phyloP scores from a whole-genome alignment of 2,888 invertebrate species.

The Drosophila mercatorum region DNA sequence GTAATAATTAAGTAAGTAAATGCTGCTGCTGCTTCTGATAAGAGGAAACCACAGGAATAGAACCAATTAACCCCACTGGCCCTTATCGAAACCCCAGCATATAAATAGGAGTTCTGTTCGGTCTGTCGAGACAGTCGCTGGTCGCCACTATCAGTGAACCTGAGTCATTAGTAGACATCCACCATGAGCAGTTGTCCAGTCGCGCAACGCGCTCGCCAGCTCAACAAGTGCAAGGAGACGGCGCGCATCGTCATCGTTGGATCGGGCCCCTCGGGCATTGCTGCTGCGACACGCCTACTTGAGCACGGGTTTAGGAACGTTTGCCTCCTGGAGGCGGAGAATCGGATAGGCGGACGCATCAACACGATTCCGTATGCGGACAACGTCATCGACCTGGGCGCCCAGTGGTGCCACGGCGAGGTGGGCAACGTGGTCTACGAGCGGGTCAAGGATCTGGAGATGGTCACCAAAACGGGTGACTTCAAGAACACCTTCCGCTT shows the following conservation, averaged over 20 bases:
- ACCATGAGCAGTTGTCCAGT: slow-evolving; percentile 31
- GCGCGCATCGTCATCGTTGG: slow-evolving; percentile 83
- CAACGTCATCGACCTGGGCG: slow-evolving; percentile 89
- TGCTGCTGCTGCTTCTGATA: slow-evolving; percentile 27
- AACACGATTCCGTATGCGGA: slow-evolving; percentile 86
- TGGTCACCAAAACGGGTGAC: slow-evolving; percentile 69
- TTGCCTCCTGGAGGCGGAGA: slow-evolving; percentile 87
- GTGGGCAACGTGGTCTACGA: slow-evolving; percentile 87
- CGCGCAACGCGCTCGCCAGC: neutral
- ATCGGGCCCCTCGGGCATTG: slow-evolving; percentile 83
- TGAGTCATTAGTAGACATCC: neutral
- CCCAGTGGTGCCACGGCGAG: slow-evolving; percentile 90
- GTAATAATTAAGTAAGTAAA: neutral
- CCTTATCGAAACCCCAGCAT: neutral
- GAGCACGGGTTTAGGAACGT: slow-evolving; percentile 85
- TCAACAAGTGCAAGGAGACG: slow-evolving; percentile 43
- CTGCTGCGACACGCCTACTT: slow-evolving; percentile 83
- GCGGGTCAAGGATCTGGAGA: slow-evolving; percentile 83
- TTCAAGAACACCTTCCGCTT: slow-evolving; percentile 61
- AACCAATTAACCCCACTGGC: neutral
- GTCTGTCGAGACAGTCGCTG: slow-evolving; percentile 7
- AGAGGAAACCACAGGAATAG: slow-evolving; percentile 24
- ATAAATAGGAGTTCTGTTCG: slow-evolving; percentile 9
- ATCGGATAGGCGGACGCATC: slow-evolving; percentile 88
- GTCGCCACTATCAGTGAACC: neutral